Evolutionary conservation across 2,888 invertebrate genomes (phyloP).

Genomic region (Orthosia gracilis): DNA sequence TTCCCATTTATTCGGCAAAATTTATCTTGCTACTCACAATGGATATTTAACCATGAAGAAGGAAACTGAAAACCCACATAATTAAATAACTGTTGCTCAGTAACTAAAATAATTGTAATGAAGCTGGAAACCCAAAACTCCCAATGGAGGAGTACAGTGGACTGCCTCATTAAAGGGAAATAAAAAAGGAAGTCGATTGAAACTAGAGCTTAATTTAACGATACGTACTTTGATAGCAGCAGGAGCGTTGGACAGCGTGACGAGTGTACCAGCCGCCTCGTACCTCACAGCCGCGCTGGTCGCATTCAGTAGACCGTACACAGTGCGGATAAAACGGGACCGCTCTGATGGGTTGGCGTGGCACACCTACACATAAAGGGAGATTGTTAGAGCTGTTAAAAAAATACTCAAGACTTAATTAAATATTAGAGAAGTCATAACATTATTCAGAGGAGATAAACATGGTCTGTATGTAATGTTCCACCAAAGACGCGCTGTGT

Average conservation of each 20-base stretch:
- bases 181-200: neutral
- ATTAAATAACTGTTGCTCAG: too few species aligned
- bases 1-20: too few species aligned
- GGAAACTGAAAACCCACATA: too few species aligned
- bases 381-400: neutral
- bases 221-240: constrained; percentile 96
- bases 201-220: neutral
- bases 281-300: constrained; percentile 99
- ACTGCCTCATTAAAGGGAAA: too few species aligned
- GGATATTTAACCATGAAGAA: too few species aligned
- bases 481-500: too few species aligned
- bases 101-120: too few species aligned
- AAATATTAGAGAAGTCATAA: neutral
- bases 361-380: constrained; percentile 93
- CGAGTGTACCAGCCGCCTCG: constrained; percentile 99
- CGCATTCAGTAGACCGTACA: constrained; percentile 99
- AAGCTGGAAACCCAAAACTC: too few species aligned
- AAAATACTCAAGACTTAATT: neutral
- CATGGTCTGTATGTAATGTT: too few species aligned
- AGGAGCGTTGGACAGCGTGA: constrained; percentile 99
- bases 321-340: constrained; percentile 99
- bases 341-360: constrained; percentile 99
- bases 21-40: too few species aligned
- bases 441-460: neutral
- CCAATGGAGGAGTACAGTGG: too few species aligned